Conservation (phyloP, 2,797 vertebrate genomes). For the Clarias platycephalus region DNA sequence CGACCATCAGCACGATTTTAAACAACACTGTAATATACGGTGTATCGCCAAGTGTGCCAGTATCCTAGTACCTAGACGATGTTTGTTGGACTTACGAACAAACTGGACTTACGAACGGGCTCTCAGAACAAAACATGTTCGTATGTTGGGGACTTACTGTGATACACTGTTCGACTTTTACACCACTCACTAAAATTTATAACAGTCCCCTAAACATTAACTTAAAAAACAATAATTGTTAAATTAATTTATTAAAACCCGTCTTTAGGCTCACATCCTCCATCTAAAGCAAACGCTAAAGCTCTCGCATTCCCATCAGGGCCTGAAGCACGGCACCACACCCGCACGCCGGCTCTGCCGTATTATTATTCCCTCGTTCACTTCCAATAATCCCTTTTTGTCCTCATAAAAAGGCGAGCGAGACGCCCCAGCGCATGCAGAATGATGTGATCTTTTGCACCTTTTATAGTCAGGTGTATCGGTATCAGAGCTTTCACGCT, state of each 20-base stretch:
- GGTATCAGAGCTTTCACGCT: slow-evolving; percentile 24
- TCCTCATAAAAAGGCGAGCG: slow-evolving; percentile 12
- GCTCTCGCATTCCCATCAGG: neutral
- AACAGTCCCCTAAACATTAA: neutral
- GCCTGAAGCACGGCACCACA: slow-evolving; percentile 11
- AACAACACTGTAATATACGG: too few species aligned
- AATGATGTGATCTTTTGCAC: slow-evolving; percentile 35
- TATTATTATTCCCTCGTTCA: slow-evolving; percentile 10
- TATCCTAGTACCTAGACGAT: too few species aligned
- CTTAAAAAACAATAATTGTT: neutral
- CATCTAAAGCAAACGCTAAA: neutral
- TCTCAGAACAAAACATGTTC: too few species aligned
- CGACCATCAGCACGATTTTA: too few species aligned
- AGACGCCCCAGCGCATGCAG: slow-evolving; percentile 29
- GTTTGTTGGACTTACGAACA: too few species aligned
- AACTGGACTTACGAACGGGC: too few species aligned
- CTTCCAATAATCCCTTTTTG: slow-evolving; percentile 27
- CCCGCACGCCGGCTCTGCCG: neutral
- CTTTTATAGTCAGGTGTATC: slow-evolving; percentile 35
- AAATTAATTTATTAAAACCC: neutral
- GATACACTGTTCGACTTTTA: too few species aligned
- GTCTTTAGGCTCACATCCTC: neutral
- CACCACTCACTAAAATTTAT: too few species aligned
- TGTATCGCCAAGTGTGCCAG: too few species aligned
- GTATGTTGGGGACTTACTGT: too few species aligned